These are phyloP conservation scores for Glyptemys insculpta DNA, from an alignment of 2,797 vertebrate species.

Conservation along the genomic window DNA sequence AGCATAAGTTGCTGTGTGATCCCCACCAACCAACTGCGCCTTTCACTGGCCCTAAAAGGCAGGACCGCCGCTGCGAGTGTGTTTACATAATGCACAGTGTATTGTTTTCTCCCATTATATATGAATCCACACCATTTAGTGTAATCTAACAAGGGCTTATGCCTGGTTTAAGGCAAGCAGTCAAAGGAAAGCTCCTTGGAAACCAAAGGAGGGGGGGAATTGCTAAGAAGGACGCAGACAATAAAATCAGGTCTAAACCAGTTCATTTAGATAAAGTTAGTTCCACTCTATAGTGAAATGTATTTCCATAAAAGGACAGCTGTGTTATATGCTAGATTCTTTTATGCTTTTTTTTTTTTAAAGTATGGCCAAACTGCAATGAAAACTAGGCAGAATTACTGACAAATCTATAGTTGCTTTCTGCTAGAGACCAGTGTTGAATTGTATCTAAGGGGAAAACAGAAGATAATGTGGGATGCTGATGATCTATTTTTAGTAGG, in stretches of 20 bases:
- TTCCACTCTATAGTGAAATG: constrained; percentile 60
- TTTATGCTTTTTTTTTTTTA: neutral
- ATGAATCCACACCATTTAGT: rapidly evolving
- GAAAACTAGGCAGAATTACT: constrained; percentile 57
- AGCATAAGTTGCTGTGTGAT: constrained; percentile 40
- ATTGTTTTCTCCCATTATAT: rapidly evolving
- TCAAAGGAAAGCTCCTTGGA: constrained; percentile 46
- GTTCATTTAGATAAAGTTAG: constrained; percentile 74
- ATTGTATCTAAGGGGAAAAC: constrained; percentile 40
- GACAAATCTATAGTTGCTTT: constrained; percentile 54
- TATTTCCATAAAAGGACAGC: constrained; percentile 30
- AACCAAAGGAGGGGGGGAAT: constrained; percentile 2
- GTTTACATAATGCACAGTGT: rapidly evolving
- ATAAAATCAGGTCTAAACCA: constrained; percentile 44
- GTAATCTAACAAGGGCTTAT: neutral
- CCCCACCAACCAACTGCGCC: neutral
- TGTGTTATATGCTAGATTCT: neutral
- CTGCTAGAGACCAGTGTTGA: constrained; percentile 11
- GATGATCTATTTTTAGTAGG: constrained; percentile 69
- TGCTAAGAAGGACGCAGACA: constrained; percentile 8
- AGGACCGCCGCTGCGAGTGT: neutral
- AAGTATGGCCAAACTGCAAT: constrained; percentile 39
- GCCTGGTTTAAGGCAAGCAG: neutral
- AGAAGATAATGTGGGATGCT: constrained; percentile 52
- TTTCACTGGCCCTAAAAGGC: neutral